Percentiles rank a stretch among this genome's conserved stretches.
Evolutionary conservation across 2,888 invertebrate species (phyloP).

Genomic region (Agrotis segetum): DNA sequence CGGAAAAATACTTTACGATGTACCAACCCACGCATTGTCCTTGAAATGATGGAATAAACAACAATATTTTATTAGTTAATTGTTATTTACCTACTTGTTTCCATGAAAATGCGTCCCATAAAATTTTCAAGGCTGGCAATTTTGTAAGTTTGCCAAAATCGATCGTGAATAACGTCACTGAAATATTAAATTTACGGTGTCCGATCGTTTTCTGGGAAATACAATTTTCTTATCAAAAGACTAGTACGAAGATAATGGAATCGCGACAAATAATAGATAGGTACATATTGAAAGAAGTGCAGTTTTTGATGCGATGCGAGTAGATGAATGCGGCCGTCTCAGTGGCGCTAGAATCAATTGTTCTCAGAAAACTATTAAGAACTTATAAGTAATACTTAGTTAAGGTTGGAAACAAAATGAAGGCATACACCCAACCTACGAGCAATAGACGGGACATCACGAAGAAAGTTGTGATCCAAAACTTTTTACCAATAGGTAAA

Average conservation of each 20-base stretch:
- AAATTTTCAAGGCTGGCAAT: slow-evolving; percentile 69
- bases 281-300: too few species aligned
- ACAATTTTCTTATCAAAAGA: slow-evolving; percentile 20
- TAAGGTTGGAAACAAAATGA: too few species aligned
- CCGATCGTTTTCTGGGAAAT: slow-evolving; percentile 12
- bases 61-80: slow-evolving; percentile 23
- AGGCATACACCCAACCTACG: too few species aligned
- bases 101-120: slow-evolving; percentile 61
- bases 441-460: too few species aligned
- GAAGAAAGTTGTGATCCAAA: too few species aligned
- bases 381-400: too few species aligned
- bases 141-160: slow-evolving; percentile 69
- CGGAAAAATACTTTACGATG: slow-evolving; percentile 38
- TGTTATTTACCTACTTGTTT: slow-evolving; percentile 46
- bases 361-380: too few species aligned
- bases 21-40: slow-evolving; percentile 34
- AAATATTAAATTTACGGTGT: slow-evolving; percentile 44
- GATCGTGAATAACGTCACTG: slow-evolving; percentile 35
- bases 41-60: slow-evolving; percentile 49
- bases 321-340: too few species aligned
- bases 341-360: too few species aligned
- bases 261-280: not conserved
- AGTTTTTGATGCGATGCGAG: too few species aligned
- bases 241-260: not conserved
- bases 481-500: too few species aligned